phyloP scores from a whole-genome alignment of 2,888 invertebrate species.

The Ennomos fuscantarius region DNA sequence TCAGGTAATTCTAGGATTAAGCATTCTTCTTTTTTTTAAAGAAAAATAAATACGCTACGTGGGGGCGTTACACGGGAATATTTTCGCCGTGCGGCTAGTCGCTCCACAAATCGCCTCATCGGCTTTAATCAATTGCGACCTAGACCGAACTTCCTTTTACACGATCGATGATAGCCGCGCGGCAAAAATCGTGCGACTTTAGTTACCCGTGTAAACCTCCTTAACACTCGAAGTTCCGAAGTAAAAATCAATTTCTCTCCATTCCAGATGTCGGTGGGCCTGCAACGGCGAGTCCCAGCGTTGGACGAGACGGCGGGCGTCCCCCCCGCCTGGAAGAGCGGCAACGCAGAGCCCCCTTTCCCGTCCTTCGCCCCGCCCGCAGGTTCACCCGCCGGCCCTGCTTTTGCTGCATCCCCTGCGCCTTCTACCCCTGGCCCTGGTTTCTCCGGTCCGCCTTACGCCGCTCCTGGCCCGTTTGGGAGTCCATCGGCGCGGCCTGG shows the following conservation, averaged over 20 bases:
- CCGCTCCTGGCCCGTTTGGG: constrained; percentile 87
- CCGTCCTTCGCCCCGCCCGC: constrained; percentile 92
- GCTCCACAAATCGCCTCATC: too few species aligned
- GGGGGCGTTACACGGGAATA: too few species aligned
- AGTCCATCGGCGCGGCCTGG: constrained; percentile 89
- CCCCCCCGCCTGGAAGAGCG: constrained; percentile 90
- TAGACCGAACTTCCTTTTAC: too few species aligned
- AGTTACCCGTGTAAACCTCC: too few species aligned
- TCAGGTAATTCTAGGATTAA: too few species aligned
- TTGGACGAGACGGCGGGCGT: constrained; percentile 81
- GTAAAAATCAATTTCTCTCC: neutral
- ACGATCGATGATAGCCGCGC: too few species aligned
- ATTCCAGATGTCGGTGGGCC: constrained; percentile 88
- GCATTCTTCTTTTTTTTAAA: too few species aligned
- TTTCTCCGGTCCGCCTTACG: constrained; percentile 88
- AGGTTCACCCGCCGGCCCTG: constrained; percentile 89
- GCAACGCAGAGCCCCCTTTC: constrained; percentile 86
- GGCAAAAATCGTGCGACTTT: too few species aligned
- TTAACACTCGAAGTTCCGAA: too few species aligned
- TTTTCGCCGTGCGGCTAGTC: too few species aligned
- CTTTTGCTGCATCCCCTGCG: constrained; percentile 89
- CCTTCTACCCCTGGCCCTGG: constrained; percentile 90
- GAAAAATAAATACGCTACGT: too few species aligned
- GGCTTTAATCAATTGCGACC: too few species aligned
- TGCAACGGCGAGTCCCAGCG: constrained; percentile 91